A percentile compares a stretch with the other conserved stretches of the same genome.
Conservation (phyloP, 2,113 vertebrate species). For the Halcyon senegalensis region DNA sequence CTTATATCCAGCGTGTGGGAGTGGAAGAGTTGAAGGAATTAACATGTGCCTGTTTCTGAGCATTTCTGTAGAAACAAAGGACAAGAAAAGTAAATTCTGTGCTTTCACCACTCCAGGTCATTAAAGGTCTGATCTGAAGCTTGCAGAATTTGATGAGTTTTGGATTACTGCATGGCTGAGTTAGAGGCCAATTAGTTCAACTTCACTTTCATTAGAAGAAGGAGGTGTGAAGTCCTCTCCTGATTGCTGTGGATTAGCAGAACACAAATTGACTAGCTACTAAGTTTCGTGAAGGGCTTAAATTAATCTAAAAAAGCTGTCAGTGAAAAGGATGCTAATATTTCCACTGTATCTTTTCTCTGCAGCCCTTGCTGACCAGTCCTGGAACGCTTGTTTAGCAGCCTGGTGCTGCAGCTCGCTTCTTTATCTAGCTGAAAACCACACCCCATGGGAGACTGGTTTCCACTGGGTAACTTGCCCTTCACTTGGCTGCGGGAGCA, state of each 20-base stretch:
- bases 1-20: not conserved
- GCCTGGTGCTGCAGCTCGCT: not conserved
- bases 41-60: not conserved
- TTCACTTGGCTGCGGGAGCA: not conserved
- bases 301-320: not conserved
- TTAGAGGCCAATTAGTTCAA: not conserved
- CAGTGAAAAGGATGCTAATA: not conserved
- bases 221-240: not conserved
- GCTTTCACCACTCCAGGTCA: not conserved
- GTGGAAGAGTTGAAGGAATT: not conserved
- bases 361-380: not conserved
- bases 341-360: not conserved
- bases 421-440: not conserved
- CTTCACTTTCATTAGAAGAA: not conserved
- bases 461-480: not conserved
- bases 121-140: not conserved
- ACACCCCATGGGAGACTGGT: not conserved
- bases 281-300: not conserved
- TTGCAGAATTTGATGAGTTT: not conserved
- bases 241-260: not conserved
- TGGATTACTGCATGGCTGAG: not conserved
- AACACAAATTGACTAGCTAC: not conserved
- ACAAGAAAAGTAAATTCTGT: not conserved
- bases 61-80: slow-evolving; percentile 19
- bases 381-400: not conserved